phyloP scores from a whole-genome alignment of 1,140 invertebrate genomes.

The Panagrolaimus sp. region DNA sequence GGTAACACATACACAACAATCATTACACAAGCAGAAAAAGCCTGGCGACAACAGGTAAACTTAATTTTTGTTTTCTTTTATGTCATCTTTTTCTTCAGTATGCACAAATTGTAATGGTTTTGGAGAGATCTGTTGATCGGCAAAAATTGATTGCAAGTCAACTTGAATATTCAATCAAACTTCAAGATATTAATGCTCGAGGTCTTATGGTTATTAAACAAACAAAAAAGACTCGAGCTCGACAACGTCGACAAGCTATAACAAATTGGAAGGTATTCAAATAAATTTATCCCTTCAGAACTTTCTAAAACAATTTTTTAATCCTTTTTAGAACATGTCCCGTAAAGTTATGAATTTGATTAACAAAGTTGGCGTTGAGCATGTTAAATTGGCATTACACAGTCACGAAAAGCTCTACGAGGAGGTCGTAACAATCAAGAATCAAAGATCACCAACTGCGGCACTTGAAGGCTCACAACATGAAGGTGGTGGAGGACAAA shows the following conservation, averaged over 20 bases:
- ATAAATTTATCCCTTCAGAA: background rate
- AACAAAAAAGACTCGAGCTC: constrained; percentile 87
- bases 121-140: constrained; percentile 84
- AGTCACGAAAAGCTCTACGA: constrained; percentile 33
- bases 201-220: constrained; percentile 96
- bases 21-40: constrained; percentile 94
- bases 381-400: constrained; percentile 32
- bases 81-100: constrained; percentile 67
- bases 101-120: constrained; percentile 92
- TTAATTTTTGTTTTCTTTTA: constrained; percentile 3
- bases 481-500: no score
- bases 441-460: constrained; percentile 3
- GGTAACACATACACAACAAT: constrained; percentile 68
- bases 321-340: constrained; percentile 20
- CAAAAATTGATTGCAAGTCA: constrained; percentile 81
- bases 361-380: constrained; percentile 37
- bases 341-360: constrained; percentile 36
- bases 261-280: constrained; percentile 89
- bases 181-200: constrained; percentile 69
- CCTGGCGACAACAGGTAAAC: constrained; percentile 89
- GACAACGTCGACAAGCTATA: constrained; percentile 89
- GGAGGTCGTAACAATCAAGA: constrained; percentile 11
- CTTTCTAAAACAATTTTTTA: constrained; percentile 12
- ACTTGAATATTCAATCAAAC: constrained; percentile 85
- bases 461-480: no score